A percentile compares a stretch with the other conserved stretches of the same genome.
Conservation (phyloP, 1,140 invertebrate species). For the Trichonephila inaurata region DNA sequence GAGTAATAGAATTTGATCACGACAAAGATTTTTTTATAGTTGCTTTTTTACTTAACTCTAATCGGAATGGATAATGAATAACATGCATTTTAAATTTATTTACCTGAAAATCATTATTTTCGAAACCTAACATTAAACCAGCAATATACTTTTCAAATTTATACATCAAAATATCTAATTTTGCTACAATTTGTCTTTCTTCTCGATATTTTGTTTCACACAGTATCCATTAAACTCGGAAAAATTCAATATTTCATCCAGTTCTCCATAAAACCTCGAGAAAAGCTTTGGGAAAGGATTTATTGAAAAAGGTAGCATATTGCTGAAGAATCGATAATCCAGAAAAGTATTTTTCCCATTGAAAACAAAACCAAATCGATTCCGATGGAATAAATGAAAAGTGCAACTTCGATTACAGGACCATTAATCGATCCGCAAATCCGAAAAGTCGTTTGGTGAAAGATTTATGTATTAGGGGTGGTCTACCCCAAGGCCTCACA, state of each 20-base stretch:
- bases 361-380: slow-evolving; percentile 37
- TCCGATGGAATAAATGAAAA: slow-evolving; percentile 38
- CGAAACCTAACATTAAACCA: no score
- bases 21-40: no score
- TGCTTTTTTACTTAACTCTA: no score
- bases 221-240: not conserved
- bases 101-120: no score
- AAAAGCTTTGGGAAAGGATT: not conserved
- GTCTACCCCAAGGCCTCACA: not conserved
- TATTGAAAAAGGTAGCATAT: slow-evolving; percentile 20
- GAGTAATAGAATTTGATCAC: no score
- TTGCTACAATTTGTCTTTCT: no score
- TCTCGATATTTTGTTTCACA: not conserved
- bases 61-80: no score
- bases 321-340: not conserved
- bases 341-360: not conserved
- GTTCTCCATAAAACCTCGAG: not conserved
- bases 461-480: slow-evolving; percentile 55
- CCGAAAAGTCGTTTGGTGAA: slow-evolving; percentile 4
- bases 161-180: no score
- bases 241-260: not conserved
- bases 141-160: no score
- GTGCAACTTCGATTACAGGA: slow-evolving; percentile 46
- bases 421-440: slow-evolving; percentile 39
- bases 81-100: no score